Base-by-base conservation (phyloP, 2,797 vertebrate species). In the Rhabdomys pumilio region DNA sequence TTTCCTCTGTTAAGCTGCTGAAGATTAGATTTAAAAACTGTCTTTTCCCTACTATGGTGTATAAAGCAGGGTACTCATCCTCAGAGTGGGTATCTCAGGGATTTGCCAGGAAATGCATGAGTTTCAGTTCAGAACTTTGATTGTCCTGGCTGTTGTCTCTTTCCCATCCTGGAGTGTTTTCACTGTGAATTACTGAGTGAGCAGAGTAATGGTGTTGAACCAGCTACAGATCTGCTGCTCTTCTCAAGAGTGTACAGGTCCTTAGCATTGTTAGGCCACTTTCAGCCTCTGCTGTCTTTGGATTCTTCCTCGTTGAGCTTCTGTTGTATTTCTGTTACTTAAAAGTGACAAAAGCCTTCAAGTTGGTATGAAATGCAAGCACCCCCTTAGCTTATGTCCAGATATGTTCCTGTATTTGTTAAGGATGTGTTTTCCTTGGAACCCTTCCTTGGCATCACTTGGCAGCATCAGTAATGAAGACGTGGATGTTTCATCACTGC, bases 81-180 rank as follows among this genome's bases (percentile, higher is more conserved):
- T 19, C 20, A 1, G n/a, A 59, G 26, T n/a, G 63, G 31, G 31
- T 1, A 0, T 44, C 57, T 24, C 24, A 6, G 88, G 89, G 86
- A 53, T 53, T 72, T 47, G 29, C 92, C 38, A 0, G 82, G 55
- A 24, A 57, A 47, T 3, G 2, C 4, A 2, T 31, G 82, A 29
- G 31, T 44, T 47, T 59, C 2, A 61, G 55, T 7, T 80, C 82
- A 29, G 1, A 41, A 89, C 4, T 34, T 77, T 57, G 38, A 67
- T 96, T 91, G 80, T 92, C 50, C 75, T 50, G 17, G 22, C 80
- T 95, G 59, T 55, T 41, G 53, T 83, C 59, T 92, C 90, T 94
- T 94, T 89, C 84, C 93, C 59, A 0, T 77, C 41, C 20, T 77
- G 72, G 92, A 47, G 53, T 69, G 6, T 81, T 41, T 59, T 59